These are phyloP conservation scores for Diorhabda sublineata DNA, from an alignment of 1,140 invertebrate species.

Conservation along the genomic window DNA sequence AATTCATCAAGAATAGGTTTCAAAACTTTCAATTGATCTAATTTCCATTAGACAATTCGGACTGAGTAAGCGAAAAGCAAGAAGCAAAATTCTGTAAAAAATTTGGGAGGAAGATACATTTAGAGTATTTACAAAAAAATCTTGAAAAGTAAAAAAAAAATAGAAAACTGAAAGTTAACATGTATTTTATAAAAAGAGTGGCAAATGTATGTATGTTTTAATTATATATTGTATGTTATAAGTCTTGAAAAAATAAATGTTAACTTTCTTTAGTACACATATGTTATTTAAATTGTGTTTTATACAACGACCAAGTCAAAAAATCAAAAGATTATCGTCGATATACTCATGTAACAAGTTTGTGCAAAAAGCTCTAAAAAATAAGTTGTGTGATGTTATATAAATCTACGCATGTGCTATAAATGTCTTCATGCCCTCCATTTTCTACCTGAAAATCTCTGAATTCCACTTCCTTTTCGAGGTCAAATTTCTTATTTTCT, in stretches of 20 bases:
- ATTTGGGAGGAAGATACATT: not conserved
- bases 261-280: not conserved
- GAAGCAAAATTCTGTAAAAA: constrained; percentile 5
- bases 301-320: constrained; percentile 8
- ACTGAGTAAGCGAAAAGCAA: not conserved
- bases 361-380: constrained; percentile 36
- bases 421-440: constrained; percentile 25
- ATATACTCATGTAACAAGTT: not conserved
- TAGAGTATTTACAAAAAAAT: not conserved
- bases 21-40: too few species aligned
- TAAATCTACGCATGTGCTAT: constrained; percentile 24
- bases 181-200: not conserved
- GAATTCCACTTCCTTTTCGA: constrained; percentile 89
- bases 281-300: constrained; percentile 12
- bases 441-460: constrained; percentile 81
- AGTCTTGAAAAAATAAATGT: not conserved
- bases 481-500: constrained; percentile 94
- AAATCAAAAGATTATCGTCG: not conserved
- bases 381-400: constrained; percentile 23
- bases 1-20: too few species aligned
- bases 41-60: not conserved
- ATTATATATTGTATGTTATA: not conserved
- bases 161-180: not conserved
- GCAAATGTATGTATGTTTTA: not conserved
- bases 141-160: not conserved